Evolutionary conservation across 2,888 invertebrate species (phyloP), one percentile per base, ranked within the genome.

Genomic region (Malacosoma neustria): DNA sequence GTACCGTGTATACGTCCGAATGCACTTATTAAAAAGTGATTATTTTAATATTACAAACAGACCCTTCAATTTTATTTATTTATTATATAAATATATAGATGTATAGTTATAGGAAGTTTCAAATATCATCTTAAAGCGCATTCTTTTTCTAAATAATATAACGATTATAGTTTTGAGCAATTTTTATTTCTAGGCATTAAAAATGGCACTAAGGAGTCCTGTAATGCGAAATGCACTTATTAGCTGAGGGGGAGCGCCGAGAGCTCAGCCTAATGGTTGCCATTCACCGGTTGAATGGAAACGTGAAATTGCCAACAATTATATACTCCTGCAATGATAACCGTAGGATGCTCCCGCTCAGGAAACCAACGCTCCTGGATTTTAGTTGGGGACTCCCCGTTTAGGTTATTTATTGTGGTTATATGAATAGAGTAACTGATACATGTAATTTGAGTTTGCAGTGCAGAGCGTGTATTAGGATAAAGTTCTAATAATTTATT

Each of bases 301-400:
- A 74, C 72, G 75, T 59, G 57, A 74, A 82, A 85, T 84, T 84
- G 75, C 82, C 76, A 79, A 80, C 84, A 82, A 85, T 85, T 84
- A 84, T 77, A 79, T 75, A 74, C 85, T 85, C 73, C 65, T 60
- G 68, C 72, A 82, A 82, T 84, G 84, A 84, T 84, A 84, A 84
- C 82, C 58, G 72, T 66, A 63, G 66, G 80, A 80, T 79, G 71
- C 63, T 70, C 66, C 14, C 22, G 22, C 22, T 32, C 14, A 13
- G 9, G 32, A 32, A 13, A 13, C 32, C n/a, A 3, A 13, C 32
- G 32, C 3, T 12, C 31, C 30, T 22, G 14, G 22, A 22, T 22
- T 22, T 22, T 5, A 22, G 22, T 22, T 22, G 22, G 22, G 6
- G n/a, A n/a, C n/a, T n/a, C n/a, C n/a, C n/a, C n/a, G n/a, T n/a